Evolutionary conservation across 2,113 vertebrate species (phyloP), one percentile per base, ranked within the genome.

Genomic region (Andinoacara biseriatus): DNA sequence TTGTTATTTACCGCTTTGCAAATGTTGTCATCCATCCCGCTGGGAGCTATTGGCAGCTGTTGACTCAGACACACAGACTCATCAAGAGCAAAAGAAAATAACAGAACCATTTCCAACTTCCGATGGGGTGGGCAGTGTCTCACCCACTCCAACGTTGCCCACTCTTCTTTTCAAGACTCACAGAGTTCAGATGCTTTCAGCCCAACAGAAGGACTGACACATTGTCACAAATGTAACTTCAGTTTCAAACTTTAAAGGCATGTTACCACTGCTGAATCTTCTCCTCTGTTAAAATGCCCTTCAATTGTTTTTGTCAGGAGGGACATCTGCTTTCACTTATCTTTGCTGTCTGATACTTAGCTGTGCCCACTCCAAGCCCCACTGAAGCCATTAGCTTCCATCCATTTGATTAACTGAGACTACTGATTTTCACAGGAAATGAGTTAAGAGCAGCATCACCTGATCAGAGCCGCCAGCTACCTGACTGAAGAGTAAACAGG

Each of bases 371-470:
- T 15, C 17, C 9, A 8, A 20, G 10, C 61, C 49, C 58, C 49
- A 79, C 85, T 89, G 69, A 91, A 87, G 40, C 85, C 81, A 90
- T 93, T 91, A 85, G 82, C 58, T 82, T 85, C 43, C 69, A 76
- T 77, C 78, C 29, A 40, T 92, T 89, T 93, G 59, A 91, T 92
- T 87, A 85, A 92, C 87, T 80, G 76, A 85, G 84, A 33, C 58
- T 84, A 92, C 91, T 22, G 90, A 91, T 92, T 87, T 83, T 67
- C 58, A 82, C 81, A 83, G 86, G 83, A 91, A 92, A 92, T 85
- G 78, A 87, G 74, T 91, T 29, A 17, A 89, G 74, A 63, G 40
- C 56, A 72, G 56, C 60, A 10, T 88, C 90, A 88, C 69, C 86
- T 85, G 84, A 90, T 90, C 87, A 79, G 54, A 83, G 84, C 82